Evolutionary conservation across 2,888 invertebrate species (phyloP).

Genomic region (Augiades crinisus): DNA sequence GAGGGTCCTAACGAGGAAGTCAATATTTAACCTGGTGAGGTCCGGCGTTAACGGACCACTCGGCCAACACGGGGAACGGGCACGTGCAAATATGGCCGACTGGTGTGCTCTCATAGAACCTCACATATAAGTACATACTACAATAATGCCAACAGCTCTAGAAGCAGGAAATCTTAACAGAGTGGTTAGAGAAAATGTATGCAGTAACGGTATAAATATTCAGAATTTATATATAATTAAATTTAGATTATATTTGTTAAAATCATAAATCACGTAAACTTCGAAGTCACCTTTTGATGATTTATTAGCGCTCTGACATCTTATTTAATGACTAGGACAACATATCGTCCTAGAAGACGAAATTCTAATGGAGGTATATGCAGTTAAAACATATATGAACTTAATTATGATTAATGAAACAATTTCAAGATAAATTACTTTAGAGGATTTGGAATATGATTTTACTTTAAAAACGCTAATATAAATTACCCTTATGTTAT

Average conservation of each 20-base stretch:
- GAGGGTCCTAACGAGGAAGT: constrained; percentile 73
- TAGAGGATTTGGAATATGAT: no score
- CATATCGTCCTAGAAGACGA: neutral
- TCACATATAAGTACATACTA: neutral
- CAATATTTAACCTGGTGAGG: constrained; percentile 63
- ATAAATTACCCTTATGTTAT: no score
- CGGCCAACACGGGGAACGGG: constrained; percentile 41
- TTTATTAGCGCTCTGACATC: constrained; percentile 7
- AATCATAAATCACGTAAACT: constrained; percentile 2
- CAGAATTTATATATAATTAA: no score
- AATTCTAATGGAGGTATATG: no score
- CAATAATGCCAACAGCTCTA: neutral
- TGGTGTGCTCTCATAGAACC: constrained; percentile 4
- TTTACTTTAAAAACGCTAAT: no score
- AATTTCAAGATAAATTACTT: no score
- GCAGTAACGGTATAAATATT: no score
- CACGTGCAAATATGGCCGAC: constrained; percentile 34
- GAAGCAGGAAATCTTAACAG: no score
- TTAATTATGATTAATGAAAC: no score
- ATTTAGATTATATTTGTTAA: neutral
- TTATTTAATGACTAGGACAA: neutral
- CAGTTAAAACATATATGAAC: no score
- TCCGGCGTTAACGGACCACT: constrained; percentile 50
- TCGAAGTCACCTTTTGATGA: constrained; percentile 8
- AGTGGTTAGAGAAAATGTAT: no score